These are phyloP conservation scores for Xanthorhoe spadicearia DNA, from an alignment of 2,888 invertebrate species.

Conservation along the genomic window DNA sequence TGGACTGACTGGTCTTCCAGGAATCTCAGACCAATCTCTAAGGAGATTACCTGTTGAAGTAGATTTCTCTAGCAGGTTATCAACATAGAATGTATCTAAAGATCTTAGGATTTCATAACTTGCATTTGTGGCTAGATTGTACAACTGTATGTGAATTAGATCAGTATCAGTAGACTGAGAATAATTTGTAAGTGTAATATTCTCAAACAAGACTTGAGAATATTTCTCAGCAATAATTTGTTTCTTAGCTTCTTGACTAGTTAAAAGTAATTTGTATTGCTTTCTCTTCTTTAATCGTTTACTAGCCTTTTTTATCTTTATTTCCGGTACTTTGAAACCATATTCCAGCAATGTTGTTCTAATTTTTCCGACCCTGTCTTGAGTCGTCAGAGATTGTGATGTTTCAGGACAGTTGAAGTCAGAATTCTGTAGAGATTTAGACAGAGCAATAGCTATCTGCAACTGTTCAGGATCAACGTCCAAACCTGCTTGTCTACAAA, in stretches of 20 bases:
- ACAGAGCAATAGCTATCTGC: constrained; percentile 88
- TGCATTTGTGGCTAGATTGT: constrained; percentile 60
- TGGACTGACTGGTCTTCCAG: constrained; percentile 86
- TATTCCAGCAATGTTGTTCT: constrained; percentile 85
- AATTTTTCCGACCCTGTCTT: constrained; percentile 68
- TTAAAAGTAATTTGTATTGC: constrained; percentile 62
- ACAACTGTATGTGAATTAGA: constrained; percentile 44
- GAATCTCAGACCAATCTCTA: constrained; percentile 86
- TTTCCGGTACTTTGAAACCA: constrained; percentile 82
- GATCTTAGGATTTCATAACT: constrained; percentile 60
- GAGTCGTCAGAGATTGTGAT: constrained; percentile 49
- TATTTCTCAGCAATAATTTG: constrained; percentile 68
- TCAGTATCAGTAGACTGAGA: constrained; percentile 29
- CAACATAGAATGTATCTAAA: constrained; percentile 74
- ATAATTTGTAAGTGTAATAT: constrained; percentile 41
- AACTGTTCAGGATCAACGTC: constrained; percentile 87
- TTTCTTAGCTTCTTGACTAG: constrained; percentile 60
- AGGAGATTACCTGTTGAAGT: constrained; percentile 77
- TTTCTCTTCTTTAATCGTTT: constrained; percentile 56
- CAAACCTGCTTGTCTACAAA: constrained; percentile 71
- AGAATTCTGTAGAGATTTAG: constrained; percentile 79
- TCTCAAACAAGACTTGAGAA: constrained; percentile 65
- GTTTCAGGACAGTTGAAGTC: constrained; percentile 33
- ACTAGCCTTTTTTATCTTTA: constrained; percentile 54
- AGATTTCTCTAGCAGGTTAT: constrained; percentile 73